Evolutionary conservation across 1,140 invertebrate genomes (phyloP), one percentile per base, ranked within the genome.

Genomic region (Drosophila seguyi): DNA sequence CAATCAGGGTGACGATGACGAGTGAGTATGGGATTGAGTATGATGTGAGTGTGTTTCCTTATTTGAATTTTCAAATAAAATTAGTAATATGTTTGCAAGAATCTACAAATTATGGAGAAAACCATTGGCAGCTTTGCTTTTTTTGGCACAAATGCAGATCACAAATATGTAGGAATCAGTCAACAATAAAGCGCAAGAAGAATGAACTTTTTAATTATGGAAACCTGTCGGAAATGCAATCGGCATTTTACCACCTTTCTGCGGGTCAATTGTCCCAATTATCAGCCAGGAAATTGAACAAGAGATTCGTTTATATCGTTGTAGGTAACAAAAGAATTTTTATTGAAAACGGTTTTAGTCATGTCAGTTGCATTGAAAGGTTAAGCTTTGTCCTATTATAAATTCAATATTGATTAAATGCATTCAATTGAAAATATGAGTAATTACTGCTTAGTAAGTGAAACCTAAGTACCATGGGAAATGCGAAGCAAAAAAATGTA

Each of bases 261-360:
- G 50, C 50, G 50, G 50, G 50, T 16, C 14, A 53, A 53, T 53
- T 53, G 50, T 53, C 4, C 0, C 13, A 14, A 20, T 14, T 53
- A 36, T 53, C 29, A 22, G 4, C 1, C 18, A 36, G 36, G 4
- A 53, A 36, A 22, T 20, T 20, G 29, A 1, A 52, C 50, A 34
- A 52, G 11, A 52, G 18, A 34, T 52, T 8, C 18, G 13, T 16
- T 34, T 52, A 36, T 34, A 36, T 53, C 13, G 25, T 34, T 6
- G 11, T 14, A 6, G 11, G 5, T 29, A 6, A 6, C 5, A 50
- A 50, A 31, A 10, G 6, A n/a, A 13, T 13, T 18, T 50, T 4
- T 7, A 31, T 14, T 34, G 6, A 7, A 52, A 34, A 10, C n/a
- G 6, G 6, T 18, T 7, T 18, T 31, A 50, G 48, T 6, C 27